Evolutionary conservation across 92 coral and sea anemone species (phyloP).

Genomic region (Palythoa grandis): DNA sequence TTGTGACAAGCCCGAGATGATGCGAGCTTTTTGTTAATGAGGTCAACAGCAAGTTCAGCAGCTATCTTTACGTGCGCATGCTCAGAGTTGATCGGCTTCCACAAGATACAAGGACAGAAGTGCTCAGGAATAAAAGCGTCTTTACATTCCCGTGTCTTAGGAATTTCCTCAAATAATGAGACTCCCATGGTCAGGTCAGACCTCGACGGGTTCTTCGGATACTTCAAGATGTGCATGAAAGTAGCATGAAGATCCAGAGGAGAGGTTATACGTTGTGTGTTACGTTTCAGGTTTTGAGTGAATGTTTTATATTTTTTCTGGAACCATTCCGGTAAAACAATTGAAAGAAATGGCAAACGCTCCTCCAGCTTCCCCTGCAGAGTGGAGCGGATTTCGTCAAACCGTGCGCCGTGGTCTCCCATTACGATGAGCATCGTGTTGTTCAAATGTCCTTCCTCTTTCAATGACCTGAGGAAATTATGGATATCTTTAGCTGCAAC

Average conservation of each 20-base stretch:
- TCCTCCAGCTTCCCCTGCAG: slow-evolving; percentile 70
- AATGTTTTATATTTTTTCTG: slow-evolving; percentile 41
- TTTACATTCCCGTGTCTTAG: slow-evolving; percentile 52
- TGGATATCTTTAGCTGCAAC: slow-evolving; percentile 48
- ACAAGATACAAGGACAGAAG: slow-evolving; percentile 67
- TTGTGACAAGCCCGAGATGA: slow-evolving; percentile 22
- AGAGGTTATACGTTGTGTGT: slow-evolving; percentile 61
- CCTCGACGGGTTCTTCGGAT: slow-evolving; percentile 53
- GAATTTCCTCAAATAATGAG: slow-evolving; percentile 50
- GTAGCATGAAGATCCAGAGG: slow-evolving; percentile 71
- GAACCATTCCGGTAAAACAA: slow-evolving; percentile 68
- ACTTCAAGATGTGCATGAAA: slow-evolving; percentile 61
- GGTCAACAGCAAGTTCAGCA: slow-evolving; percentile 57
- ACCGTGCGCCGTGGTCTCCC: slow-evolving; percentile 72
- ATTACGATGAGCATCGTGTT: slow-evolving; percentile 62
- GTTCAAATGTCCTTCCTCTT: slow-evolving; percentile 54
- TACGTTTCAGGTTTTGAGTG: slow-evolving; percentile 33
- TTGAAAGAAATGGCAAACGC: slow-evolving; percentile 59
- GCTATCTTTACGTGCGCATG: slow-evolving; percentile 62
- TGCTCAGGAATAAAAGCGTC: slow-evolving; percentile 67
- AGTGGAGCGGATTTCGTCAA: slow-evolving; percentile 50
- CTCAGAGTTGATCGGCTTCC: slow-evolving; percentile 43
- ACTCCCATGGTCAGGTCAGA: slow-evolving; percentile 58
- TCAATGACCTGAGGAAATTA: slow-evolving; percentile 40
- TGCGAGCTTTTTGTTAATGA: slow-evolving; percentile 47